Percentiles rank a stretch among this genome's conserved stretches.
phyloP scores from a whole-genome alignment of 2,888 invertebrate species.

The Eurytoma californica region DNA sequence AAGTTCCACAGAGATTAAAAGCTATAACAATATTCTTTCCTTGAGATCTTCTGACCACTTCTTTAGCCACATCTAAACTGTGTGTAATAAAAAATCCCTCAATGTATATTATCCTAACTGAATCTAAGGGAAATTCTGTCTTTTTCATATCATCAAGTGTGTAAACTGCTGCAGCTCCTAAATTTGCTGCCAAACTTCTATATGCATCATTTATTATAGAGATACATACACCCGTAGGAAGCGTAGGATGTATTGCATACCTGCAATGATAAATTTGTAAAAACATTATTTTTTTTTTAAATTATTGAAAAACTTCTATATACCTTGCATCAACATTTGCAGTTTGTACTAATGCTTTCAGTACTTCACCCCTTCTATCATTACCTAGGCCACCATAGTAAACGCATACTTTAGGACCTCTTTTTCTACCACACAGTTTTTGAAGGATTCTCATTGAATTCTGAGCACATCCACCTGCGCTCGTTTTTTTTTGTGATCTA shows the following conservation, averaged over 20 bases:
- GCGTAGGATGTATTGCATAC: slow-evolving; percentile 66
- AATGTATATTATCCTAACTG: slow-evolving; percentile 70
- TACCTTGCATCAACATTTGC: slow-evolving; percentile 70
- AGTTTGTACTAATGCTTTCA: slow-evolving; percentile 66
- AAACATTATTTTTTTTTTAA: slow-evolving; percentile 17
- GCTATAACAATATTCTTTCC: slow-evolving; percentile 68
- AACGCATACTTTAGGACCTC: slow-evolving; percentile 59
- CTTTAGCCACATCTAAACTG: slow-evolving; percentile 70
- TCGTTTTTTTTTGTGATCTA: slow-evolving; percentile 62
- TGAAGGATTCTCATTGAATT: slow-evolving; percentile 70
- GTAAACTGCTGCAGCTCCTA: slow-evolving; percentile 72
- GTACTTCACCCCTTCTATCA: slow-evolving; percentile 67
- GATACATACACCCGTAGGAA: slow-evolving; percentile 72
- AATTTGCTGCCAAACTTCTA: slow-evolving; percentile 70
- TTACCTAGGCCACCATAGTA: slow-evolving; percentile 71
- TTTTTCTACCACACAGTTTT: slow-evolving; percentile 65
- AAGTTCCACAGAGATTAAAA: slow-evolving; percentile 72
- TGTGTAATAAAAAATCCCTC: slow-evolving; percentile 74
- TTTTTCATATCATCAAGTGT: slow-evolving; percentile 65
- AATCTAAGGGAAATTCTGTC: slow-evolving; percentile 62
- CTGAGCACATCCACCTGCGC: slow-evolving; percentile 69
- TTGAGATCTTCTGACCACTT: slow-evolving; percentile 67
- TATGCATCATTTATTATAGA: slow-evolving; percentile 68
- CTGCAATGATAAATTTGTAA: slow-evolving; percentile 60
- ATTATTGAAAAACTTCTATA: neutral